Evolutionary conservation across 2,888 invertebrate species (phyloP), one percentile per base, ranked within the genome.

Genomic region (Agrotis puta): DNA sequence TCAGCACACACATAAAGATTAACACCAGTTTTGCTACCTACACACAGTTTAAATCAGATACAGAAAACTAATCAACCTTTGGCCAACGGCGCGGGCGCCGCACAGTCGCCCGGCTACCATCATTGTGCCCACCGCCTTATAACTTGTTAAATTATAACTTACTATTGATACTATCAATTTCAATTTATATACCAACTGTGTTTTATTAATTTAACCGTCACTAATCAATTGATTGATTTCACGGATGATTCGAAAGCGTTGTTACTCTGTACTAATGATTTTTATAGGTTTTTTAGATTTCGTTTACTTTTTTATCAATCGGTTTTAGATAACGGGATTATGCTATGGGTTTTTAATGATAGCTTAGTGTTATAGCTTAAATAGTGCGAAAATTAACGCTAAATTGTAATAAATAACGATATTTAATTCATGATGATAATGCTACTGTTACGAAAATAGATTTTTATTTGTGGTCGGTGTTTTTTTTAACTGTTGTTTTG

Each of bases 141-240:
- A 77, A 67, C 74, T 79, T 74, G 84, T 77, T 81, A 83, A 75
- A 76, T 72, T 82, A 80, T 80, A 79, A 80, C 83, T 75, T 77
- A 67, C 77, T 82, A 81, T 85, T 82, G 83, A 83, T 85, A 82
- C 81, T 79, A 88, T 88, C 86, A 85, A 87, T 87, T 88, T 77
- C 79, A 86, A 88, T 87, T 87, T 87, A 88, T 86, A 77, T 75
- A 82, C 77, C 69, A 80, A 81, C 88, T 84, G 83, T 85, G 87
- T 87, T 85, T 81, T 84, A 86, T 84, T 83, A 84, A 81, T 82
- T 68, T 79, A 79, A 83, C 87, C 86, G 70, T 85, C 64, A 85
- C 87, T 85, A 88, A 88, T 88, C 86, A 82, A 85, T 84, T 87
- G 85, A 89, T 88, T 86, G 88, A 88, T 90, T 90, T 89, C 88